Conservation (phyloP, 2,888 invertebrate species). For the Dromius quadrimaculatus region DNA sequence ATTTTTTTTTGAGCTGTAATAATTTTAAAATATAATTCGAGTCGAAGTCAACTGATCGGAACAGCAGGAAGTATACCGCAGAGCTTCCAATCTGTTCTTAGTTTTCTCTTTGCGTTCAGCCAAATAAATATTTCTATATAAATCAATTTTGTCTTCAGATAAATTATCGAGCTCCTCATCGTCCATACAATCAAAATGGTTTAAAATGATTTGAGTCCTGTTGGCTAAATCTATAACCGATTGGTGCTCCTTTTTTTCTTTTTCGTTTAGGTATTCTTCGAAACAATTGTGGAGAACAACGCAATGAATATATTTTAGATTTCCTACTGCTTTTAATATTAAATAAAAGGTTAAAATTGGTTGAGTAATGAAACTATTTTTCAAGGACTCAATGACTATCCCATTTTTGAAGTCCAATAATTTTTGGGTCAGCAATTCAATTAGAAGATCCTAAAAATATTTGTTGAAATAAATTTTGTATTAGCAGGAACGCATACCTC, state of each 20-base stretch:
- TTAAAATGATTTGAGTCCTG: conserved; percentile 33
- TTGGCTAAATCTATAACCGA: conserved; percentile 52
- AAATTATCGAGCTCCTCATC: conserved; percentile 56
- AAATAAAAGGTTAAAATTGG: conserved; percentile 58
- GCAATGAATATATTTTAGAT: conserved; percentile 60
- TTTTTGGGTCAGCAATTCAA: conserved; percentile 38
- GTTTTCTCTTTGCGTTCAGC: conserved; percentile 55
- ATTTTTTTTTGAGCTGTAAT: no score
- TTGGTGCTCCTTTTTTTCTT: conserved; percentile 22
- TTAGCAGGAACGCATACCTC: conserved; percentile 42
- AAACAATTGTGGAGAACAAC: conserved; percentile 56
- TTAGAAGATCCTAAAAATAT: conserved; percentile 46
- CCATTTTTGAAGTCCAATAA: conserved; percentile 53
- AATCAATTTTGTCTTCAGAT: conserved; percentile 53
- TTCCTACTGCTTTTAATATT: conserved; percentile 60
- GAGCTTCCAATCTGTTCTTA: conserved; percentile 52
- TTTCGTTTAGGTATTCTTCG: conserved; percentile 56
- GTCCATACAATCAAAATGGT: conserved; percentile 56
- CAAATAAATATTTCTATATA: conserved; percentile 57
- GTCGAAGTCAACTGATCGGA: conserved; percentile 34
- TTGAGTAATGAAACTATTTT: conserved; percentile 60
- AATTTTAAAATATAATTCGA: no score
- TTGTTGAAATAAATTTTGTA: background rate
- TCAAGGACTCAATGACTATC: conserved; percentile 61
- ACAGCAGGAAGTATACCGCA: no score